phyloP scores from a whole-genome alignment of 2,797 vertebrate genomes.

The Enoplosus armatus region DNA sequence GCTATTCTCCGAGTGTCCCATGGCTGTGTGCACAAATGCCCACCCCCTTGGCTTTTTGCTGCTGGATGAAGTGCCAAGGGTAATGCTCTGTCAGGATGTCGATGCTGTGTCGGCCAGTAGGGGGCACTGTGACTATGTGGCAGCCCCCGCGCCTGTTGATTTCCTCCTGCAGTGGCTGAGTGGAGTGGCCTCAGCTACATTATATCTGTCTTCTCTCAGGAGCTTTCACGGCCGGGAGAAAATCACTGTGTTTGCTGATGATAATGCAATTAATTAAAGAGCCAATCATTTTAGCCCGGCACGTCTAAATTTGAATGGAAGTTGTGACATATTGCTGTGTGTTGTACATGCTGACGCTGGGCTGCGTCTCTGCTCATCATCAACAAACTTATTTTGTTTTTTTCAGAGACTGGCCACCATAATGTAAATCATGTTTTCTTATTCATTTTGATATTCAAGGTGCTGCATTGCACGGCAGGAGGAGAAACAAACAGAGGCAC shows the following conservation, averaged over 20 bases:
- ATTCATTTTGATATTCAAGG: constrained; percentile 60
- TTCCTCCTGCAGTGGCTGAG: constrained; percentile 69
- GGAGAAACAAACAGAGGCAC: constrained; percentile 36
- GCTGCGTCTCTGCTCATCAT: constrained; percentile 60
- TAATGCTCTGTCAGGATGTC: constrained; percentile 46
- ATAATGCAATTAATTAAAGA: constrained; percentile 86
- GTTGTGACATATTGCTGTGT: constrained; percentile 70
- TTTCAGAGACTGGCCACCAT: constrained; percentile 44
- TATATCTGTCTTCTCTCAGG: constrained; percentile 82
- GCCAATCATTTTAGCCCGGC: constrained; percentile 81
- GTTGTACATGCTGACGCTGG: constrained; percentile 53
- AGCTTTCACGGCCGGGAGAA: constrained; percentile 76
- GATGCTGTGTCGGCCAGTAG: constrained; percentile 51
- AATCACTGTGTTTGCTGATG: constrained; percentile 84
- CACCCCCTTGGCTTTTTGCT: constrained; percentile 67
- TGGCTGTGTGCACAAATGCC: constrained; percentile 69
- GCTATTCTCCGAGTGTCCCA: constrained; percentile 72
- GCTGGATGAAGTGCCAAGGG: constrained; percentile 61
- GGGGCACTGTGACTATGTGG: constrained; percentile 81
- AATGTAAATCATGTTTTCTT: constrained; percentile 63
- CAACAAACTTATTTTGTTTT: constrained; percentile 56
- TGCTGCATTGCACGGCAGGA: constrained; percentile 38
- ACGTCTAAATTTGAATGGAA: constrained; percentile 75
- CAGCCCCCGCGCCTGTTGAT: constrained; percentile 70
- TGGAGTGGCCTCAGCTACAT: constrained; percentile 68